Percentiles rank a stretch among this genome's conserved stretches.
Conservation (phyloP, 2,888 invertebrate species). For the Apodemia duryi region DNA sequence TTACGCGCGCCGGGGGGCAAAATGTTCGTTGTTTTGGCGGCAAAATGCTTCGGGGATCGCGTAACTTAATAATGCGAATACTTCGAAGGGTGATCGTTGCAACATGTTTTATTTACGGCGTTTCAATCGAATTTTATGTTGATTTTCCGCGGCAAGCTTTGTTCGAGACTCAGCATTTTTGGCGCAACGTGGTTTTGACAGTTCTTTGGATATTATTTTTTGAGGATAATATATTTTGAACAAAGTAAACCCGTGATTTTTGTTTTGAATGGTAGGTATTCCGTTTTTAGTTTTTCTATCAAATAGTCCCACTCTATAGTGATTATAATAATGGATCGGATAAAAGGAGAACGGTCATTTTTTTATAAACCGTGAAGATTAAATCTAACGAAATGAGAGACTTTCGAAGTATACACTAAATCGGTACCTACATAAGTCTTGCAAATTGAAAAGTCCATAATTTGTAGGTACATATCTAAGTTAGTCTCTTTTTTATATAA, state of each 20-base stretch:
- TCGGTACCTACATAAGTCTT: no score
- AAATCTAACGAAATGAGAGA: no score
- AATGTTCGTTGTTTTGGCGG: slow-evolving; percentile 79
- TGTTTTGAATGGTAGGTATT: not conserved
- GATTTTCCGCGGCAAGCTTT: slow-evolving; percentile 49
- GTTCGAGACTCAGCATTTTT: slow-evolving; percentile 47
- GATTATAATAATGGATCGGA: no score
- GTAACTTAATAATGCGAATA: slow-evolving; percentile 76
- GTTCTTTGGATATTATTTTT: slow-evolving; percentile 39
- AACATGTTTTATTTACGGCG: slow-evolving; percentile 78
- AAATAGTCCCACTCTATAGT: not conserved
- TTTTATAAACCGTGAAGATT: no score
- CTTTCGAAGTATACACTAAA: no score
- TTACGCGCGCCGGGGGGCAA: slow-evolving; percentile 78
- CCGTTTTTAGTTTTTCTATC: not conserved
- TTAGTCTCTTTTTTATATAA: no score
- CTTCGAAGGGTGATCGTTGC: slow-evolving; percentile 62
- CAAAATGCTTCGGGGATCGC: slow-evolving; percentile 76
- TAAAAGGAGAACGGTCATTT: no score
- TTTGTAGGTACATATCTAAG: no score
- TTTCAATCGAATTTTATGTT: slow-evolving; percentile 69
- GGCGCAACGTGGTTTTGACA: slow-evolving; percentile 57
- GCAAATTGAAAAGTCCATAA: no score
- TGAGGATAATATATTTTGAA: slow-evolving; percentile 26
- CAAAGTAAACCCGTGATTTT: not conserved